phyloP scores from a whole-genome alignment of 2,797 vertebrate species.

The Thamnophis elegans region DNA sequence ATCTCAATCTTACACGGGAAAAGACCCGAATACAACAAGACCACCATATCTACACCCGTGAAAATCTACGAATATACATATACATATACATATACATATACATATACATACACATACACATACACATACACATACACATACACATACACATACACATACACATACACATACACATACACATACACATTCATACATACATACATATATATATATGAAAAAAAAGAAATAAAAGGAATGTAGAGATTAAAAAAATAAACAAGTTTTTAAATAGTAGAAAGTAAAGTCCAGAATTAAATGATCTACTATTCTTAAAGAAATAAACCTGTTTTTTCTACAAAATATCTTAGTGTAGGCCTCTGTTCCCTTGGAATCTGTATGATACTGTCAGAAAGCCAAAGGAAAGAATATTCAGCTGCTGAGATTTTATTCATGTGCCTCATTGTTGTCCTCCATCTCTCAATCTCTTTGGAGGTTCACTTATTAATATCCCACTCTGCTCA shows the following conservation, averaged over 20 bases:
- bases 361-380: neutral
- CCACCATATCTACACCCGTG: too few relatives aligned
- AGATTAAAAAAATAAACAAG: neutral
- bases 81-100: too few relatives aligned
- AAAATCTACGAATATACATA: too few relatives aligned
- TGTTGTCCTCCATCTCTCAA: neutral
- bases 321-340: neutral
- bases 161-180: too few relatives aligned
- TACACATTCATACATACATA: too few relatives aligned
- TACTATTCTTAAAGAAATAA: neutral
- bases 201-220: too few relatives aligned
- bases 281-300: neutral
- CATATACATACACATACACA: too few relatives aligned
- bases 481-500: neutral
- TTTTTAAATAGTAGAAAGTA: neutral
- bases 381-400: neutral
- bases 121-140: too few relatives aligned
- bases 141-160: too few relatives aligned
- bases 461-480: neutral
- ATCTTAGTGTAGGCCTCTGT: neutral
- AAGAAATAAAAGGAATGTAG: too few relatives aligned
- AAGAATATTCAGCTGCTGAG: neutral
- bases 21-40: too few relatives aligned
- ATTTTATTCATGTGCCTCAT: neutral
- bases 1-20: too few relatives aligned